Conservation (phyloP, 1,140 invertebrate species). For the Matsumurasca onukii region DNA sequence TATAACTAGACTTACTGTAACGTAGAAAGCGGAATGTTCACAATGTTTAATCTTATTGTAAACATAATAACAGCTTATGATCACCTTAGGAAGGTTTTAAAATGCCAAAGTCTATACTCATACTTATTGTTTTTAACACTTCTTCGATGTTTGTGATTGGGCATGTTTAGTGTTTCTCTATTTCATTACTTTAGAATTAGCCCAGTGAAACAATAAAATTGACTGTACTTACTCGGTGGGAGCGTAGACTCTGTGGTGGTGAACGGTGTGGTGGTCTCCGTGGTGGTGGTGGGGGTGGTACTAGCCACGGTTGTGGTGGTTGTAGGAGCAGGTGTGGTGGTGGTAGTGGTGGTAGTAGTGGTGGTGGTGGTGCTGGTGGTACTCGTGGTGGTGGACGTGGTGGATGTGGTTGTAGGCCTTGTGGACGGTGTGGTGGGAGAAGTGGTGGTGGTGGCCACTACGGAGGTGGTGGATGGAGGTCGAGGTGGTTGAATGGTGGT, state of each 20-base stretch:
- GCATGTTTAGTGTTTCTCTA: no score
- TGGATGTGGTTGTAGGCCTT: conserved; percentile 41
- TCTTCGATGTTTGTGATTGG: no score
- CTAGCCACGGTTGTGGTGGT: conserved; percentile 55
- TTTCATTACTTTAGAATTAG: no score
- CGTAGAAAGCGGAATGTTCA: no score
- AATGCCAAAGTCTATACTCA: no score
- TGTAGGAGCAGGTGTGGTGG: conserved; percentile 43
- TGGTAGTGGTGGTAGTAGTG: conserved; percentile 33
- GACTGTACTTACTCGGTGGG: conserved; percentile 70
- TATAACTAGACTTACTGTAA: no score
- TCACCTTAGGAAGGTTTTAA: no score
- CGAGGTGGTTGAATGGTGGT: conserved; percentile 35
- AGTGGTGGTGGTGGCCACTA: conserved; percentile 24
- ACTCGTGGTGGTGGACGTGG: conserved; percentile 23
- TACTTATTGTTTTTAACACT: no score
- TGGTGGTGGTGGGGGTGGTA: conserved; percentile 50
- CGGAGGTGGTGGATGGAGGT: conserved; percentile 37
- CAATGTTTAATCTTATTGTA: no score
- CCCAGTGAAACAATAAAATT: no score
- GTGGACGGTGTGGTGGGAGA: conserved; percentile 40
- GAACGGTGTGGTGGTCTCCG: conserved; percentile 53
- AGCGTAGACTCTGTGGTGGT: conserved; percentile 61
- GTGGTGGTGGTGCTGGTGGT: conserved; percentile 43
- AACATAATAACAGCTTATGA: no score